Percentiles rank a stretch among this genome's conserved stretches.
Conservation (phyloP, 1,140 invertebrate genomes). For the Rhizoglyphus robini region DNA sequence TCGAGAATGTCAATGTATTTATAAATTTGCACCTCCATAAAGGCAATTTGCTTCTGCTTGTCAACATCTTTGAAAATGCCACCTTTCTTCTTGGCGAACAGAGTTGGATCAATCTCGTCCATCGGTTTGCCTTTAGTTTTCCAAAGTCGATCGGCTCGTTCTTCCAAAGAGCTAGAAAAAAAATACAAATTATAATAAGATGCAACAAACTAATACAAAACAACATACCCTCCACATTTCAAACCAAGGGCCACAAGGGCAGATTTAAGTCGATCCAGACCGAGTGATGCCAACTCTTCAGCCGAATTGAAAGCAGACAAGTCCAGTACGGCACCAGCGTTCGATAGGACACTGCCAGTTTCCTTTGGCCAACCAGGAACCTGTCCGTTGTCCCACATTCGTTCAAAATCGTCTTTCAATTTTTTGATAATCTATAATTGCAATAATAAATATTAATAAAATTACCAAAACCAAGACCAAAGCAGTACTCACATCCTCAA, state of each 20-base stretch:
- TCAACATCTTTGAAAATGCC: conserved; percentile 50
- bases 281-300: conserved; percentile 91
- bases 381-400: conserved; percentile 70
- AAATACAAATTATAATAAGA: conserved; percentile 17
- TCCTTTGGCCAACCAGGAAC: conserved; percentile 97
- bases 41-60: conserved; percentile 36
- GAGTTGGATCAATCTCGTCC: conserved; percentile 60
- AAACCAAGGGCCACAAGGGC: conserved; percentile 91
- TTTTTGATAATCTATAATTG: conserved; percentile 49
- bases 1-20: conserved; percentile 21
- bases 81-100: conserved; percentile 71
- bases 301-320: conserved; percentile 85
- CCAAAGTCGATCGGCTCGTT: conserved; percentile 87
- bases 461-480: too few species aligned
- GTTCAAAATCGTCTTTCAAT: conserved; percentile 65
- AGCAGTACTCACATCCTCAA: conserved; percentile 42
- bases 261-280: conserved; percentile 90
- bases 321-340: conserved; percentile 88
- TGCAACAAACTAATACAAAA: conserved; percentile 15
- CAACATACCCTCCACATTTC: conserved; percentile 80
- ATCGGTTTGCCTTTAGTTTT: conserved; percentile 85
- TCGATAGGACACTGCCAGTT: conserved; percentile 74
- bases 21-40: conserved; percentile 55
- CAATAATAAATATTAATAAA: neutral
- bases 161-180: conserved; percentile 63